Percentiles rank a stretch among this genome's conserved stretches.
Evolutionary conservation across 1,140 invertebrate genomes (phyloP).

Genomic region (Phortica variegata): DNA sequence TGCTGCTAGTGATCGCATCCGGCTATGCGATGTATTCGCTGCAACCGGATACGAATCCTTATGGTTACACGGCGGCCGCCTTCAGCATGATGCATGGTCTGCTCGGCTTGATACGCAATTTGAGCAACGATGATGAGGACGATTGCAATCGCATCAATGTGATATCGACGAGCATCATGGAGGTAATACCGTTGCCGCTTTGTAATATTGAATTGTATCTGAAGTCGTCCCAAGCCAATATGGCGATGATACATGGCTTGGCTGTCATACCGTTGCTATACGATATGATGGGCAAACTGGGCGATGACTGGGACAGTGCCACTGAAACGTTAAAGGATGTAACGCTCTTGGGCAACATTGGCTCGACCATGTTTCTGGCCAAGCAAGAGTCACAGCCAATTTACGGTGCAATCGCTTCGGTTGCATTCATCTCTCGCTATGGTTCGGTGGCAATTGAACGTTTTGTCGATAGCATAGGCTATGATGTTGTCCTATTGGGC

Average conservation of each 20-base stretch:
- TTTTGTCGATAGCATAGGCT: conserved; percentile 1
- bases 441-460: conserved; percentile 10
- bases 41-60: conserved; percentile 19
- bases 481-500: conserved; percentile 10
- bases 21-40: conserved; percentile 21
- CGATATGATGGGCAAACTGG: conserved; percentile 27
- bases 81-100: conserved; percentile 34
- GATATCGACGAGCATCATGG: conserved; percentile 22
- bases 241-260: conserved; percentile 25
- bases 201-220: conserved; percentile 34
- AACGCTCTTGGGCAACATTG: conserved; percentile 30
- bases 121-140: conserved; percentile 1
- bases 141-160: conserved; percentile 13
- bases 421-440: conserved; percentile 20
- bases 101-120: conserved; percentile 15
- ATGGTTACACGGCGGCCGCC: conserved; percentile 30
- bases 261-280: conserved; percentile 35
- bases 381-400: conserved; percentile 16
- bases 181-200: conserved; percentile 23
- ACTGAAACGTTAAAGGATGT: conserved; percentile 31
- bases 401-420: conserved; percentile 12
- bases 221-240: conserved; percentile 2
- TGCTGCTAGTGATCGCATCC: conserved; percentile 22
- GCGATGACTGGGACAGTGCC: conserved; percentile 22
- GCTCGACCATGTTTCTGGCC: conserved; percentile 23